Percentiles rank a stretch among this genome's conserved stretches.
phyloP scores from a whole-genome alignment of 1,140 invertebrate species.

The Adoxophyes honmai region DNA sequence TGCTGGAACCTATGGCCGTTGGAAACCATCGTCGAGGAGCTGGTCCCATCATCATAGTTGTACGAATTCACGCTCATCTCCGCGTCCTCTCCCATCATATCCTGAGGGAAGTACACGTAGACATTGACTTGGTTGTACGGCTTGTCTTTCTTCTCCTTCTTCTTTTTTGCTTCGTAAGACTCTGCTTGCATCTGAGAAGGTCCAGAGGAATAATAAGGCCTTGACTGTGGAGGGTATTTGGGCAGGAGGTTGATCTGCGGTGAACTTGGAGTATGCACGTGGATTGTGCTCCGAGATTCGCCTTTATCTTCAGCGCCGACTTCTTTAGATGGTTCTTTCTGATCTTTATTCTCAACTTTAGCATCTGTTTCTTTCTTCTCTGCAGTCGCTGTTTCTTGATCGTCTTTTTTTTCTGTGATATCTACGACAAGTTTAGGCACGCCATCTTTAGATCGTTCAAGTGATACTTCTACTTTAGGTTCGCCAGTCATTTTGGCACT shows the following conservation, averaged over 20 bases:
- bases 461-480: too few species aligned
- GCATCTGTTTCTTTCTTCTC: too few species aligned
- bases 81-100: neutral
- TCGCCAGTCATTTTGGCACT: too few species aligned
- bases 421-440: too few species aligned
- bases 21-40: neutral
- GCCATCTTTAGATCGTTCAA: too few species aligned
- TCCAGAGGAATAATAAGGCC: neutral
- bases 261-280: neutral
- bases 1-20: neutral
- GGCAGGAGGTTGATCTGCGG: neutral
- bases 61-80: neutral
- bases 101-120: conserved; percentile 1
- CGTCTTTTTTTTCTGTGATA: too few species aligned
- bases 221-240: neutral
- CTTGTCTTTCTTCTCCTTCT: neutral
- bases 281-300: neutral
- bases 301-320: neutral
- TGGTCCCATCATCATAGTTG: neutral
- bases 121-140: neutral
- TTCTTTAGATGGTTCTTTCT: neutral
- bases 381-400: too few species aligned
- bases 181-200: neutral
- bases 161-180: neutral
- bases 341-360: too few species aligned